Evolutionary conservation across 2,113 vertebrate species (phyloP).

Genomic region (Diphyllodes magnificus): DNA sequence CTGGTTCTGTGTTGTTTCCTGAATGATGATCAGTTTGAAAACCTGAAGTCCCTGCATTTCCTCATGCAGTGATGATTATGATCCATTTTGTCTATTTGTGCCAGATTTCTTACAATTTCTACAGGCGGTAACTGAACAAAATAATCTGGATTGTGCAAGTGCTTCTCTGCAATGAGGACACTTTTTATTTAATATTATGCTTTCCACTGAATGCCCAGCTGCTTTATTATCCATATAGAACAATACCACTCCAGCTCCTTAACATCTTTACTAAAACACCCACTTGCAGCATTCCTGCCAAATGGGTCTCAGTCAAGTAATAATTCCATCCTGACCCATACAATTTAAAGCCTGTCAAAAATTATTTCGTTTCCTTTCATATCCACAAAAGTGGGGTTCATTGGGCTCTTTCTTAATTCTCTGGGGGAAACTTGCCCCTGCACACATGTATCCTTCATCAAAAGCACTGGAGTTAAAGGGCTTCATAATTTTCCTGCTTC

Average conservation of each 20-base stretch:
- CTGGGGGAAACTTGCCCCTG: not conserved
- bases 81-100: not conserved
- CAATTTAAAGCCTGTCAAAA: not conserved
- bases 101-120: not conserved
- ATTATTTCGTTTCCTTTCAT: not conserved
- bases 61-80: fast-evolving
- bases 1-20: not conserved
- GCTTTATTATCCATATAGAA: not conserved
- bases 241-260: not conserved
- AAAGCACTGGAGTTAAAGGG: not conserved
- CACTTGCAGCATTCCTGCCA: not conserved
- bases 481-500: not conserved
- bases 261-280: not conserved
- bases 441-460: not conserved
- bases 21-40: not conserved
- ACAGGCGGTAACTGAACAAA: not conserved
- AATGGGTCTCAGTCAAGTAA: not conserved
- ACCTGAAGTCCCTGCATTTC: not conserved
- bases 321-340: not conserved
- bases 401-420: not conserved
- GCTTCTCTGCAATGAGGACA: not conserved
- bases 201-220: not conserved
- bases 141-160: not conserved
- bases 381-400: not conserved
- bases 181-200: not conserved